These are phyloP conservation scores for Cryptus viduatorius DNA, from an alignment of 2,888 invertebrate genomes.

Conservation along the genomic window DNA sequence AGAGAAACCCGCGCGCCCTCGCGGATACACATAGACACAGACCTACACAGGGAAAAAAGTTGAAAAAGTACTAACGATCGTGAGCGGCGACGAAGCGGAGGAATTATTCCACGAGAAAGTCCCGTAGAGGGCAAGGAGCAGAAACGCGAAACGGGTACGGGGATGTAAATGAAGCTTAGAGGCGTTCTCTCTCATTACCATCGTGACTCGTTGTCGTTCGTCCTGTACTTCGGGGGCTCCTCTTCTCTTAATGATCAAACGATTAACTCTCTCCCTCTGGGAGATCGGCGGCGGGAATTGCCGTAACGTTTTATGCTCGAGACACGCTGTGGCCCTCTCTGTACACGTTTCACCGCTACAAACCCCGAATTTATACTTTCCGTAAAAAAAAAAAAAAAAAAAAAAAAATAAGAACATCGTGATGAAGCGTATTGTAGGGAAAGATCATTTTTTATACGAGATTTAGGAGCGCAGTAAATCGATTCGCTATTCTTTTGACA, in stretches of 20 bases:
- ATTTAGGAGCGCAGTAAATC: slow-evolving; percentile 45
- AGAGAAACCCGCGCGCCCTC: slow-evolving; percentile 31
- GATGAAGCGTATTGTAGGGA: slow-evolving; percentile 6
- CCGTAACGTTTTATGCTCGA: slow-evolving; percentile 28
- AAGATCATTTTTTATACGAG: slow-evolving; percentile 18
- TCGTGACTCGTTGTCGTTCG: slow-evolving; percentile 66
- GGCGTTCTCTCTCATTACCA: slow-evolving; percentile 73
- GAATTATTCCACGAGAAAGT: slow-evolving; percentile 63
- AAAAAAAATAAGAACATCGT: slow-evolving; percentile 23
- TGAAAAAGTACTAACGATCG: slow-evolving; percentile 69
- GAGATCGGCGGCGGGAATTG: slow-evolving; percentile 23
- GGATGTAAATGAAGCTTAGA: slow-evolving; percentile 74
- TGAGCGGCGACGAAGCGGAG: slow-evolving; percentile 47
- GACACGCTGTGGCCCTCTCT: not conserved
- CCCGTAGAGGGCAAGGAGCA: slow-evolving; percentile 43
- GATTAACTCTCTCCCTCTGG: slow-evolving; percentile 74
- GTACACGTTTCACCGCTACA: slow-evolving; percentile 11
- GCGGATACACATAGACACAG: not conserved
- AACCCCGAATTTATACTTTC: slow-evolving; percentile 45
- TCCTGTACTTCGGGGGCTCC: slow-evolving; percentile 63
- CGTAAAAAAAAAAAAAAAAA: not conserved
- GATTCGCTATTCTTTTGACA: slow-evolving; percentile 50
- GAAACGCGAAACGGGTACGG: slow-evolving; percentile 21
- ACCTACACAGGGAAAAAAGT: slow-evolving; percentile 20
- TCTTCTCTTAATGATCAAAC: slow-evolving; percentile 74